Conservation (phyloP, 2,113 vertebrate genomes). For the Cyanistes caeruleus region DNA sequence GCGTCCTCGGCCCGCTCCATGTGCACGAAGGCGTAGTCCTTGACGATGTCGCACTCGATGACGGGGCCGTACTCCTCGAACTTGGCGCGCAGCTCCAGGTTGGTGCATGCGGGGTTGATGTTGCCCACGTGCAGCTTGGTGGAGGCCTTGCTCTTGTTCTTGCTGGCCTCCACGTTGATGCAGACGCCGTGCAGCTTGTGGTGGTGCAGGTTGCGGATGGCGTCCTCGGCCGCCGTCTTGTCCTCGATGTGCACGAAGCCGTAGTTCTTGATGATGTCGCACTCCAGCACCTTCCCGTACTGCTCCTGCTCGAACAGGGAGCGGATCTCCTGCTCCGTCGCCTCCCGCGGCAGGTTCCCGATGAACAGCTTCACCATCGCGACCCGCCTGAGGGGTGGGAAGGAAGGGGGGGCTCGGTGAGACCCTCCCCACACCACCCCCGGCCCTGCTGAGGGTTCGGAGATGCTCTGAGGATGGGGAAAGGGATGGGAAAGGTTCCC, state of each 20-base stretch:
- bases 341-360: slow-evolving; percentile 91
- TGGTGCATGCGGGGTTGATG: slow-evolving; percentile 86
- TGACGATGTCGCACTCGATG: slow-evolving; percentile 82
- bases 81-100: slow-evolving; percentile 90
- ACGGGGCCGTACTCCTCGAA: slow-evolving; percentile 94
- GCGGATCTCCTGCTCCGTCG: slow-evolving; percentile 88
- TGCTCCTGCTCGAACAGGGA: slow-evolving; percentile 92
- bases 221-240: slow-evolving; percentile 85
- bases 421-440: not conserved
- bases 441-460: not conserved
- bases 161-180: slow-evolving; percentile 94
- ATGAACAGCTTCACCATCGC: slow-evolving; percentile 97
- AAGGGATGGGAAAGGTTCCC: not conserved
- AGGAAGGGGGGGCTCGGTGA: not conserved
- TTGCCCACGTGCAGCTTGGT: slow-evolving; percentile 96
- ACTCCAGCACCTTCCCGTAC: slow-evolving; percentile 93
- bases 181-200: slow-evolving; percentile 92
- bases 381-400: not conserved
- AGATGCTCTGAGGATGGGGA: too few relatives aligned
- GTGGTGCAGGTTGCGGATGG: slow-evolving; percentile 92
- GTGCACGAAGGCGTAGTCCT: slow-evolving; percentile 95
- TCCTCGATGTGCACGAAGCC: slow-evolving; percentile 96
- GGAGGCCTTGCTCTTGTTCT: slow-evolving; percentile 89
- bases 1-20: slow-evolving; percentile 96
- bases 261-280: slow-evolving; percentile 95